These are phyloP conservation scores for Hydrocynus forskahlii DNA, from an alignment of 2,797 vertebrate species.

Conservation along the genomic window DNA sequence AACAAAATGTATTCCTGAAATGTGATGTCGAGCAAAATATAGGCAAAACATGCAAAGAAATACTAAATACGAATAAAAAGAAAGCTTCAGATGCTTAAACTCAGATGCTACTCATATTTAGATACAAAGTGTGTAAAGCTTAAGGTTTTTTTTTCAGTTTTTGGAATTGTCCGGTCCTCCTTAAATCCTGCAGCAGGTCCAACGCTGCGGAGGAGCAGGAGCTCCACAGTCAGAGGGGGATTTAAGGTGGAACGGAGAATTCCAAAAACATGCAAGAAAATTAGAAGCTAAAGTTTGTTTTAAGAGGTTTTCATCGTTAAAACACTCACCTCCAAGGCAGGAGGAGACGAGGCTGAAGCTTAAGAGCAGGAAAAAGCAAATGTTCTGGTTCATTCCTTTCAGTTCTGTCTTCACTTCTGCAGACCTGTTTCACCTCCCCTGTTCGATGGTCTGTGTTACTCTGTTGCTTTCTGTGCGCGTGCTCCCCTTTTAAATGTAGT, in stretches of 20 bases:
- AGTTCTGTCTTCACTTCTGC: background rate
- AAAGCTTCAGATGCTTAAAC: background rate
- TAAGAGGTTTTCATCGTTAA: too few species aligned
- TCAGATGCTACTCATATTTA: too few species aligned
- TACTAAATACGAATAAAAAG: constrained; percentile 9
- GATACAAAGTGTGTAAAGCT: too few species aligned
- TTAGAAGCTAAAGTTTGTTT: too few species aligned
- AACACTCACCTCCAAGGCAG: constrained; percentile 55
- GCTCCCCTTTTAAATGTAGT: background rate
- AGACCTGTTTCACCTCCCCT: too few species aligned
- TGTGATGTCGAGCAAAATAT: too few species aligned
- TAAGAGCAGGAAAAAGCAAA: constrained; percentile 44
- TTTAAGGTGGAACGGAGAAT: background rate
- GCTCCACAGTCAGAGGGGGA: too few species aligned
- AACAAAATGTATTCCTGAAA: too few species aligned
- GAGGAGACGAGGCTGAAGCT: constrained; percentile 28
- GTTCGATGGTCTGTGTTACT: too few species aligned
- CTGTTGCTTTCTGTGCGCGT: background rate
- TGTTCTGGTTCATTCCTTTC: constrained; percentile 45
- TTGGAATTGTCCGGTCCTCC: background rate
- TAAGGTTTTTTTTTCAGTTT: too few species aligned
- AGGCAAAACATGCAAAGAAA: too few species aligned
- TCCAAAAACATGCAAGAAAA: too few species aligned
- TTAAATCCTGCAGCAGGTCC: background rate
- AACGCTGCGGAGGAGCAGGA: background rate